phyloP scores from a whole-genome alignment of 2,797 vertebrate genomes.

The Myotis planiceps region DNA sequence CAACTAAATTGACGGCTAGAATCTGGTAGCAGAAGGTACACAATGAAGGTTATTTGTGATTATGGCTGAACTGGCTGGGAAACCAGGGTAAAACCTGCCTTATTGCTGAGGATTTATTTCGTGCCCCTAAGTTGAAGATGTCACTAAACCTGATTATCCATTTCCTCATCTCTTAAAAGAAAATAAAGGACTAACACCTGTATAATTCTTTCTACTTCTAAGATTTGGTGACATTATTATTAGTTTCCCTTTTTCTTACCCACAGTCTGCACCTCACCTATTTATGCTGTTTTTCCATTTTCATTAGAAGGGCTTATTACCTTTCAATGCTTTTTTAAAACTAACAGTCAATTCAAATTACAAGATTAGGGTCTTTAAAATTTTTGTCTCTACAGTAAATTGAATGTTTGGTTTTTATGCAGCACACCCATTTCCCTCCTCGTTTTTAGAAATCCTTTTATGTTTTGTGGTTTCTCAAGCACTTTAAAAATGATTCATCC shows the following conservation, averaged over 20 bases:
- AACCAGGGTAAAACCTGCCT: neutral
- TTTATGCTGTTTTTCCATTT: neutral
- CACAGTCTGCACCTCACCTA: neutral
- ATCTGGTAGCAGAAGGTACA: neutral
- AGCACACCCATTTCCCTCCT: slow-evolving; percentile 18
- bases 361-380: slow-evolving; percentile 52
- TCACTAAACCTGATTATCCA: neutral
- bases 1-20: neutral
- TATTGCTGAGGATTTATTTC: neutral
- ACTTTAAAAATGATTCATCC: slow-evolving; percentile 59
- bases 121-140: neutral
- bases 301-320: slow-evolving; percentile 56
- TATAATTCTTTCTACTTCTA: neutral
- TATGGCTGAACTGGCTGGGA: neutral
- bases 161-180: neutral
- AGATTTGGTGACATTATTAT: slow-evolving; percentile 47
- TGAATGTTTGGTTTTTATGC: slow-evolving; percentile 29
- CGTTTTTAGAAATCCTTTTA: slow-evolving; percentile 55
- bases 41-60: neutral
- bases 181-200: neutral
- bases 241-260: neutral
- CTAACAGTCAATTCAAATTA: slow-evolving; percentile 64
- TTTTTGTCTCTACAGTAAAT: slow-evolving; percentile 32
- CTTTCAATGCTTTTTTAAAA: slow-evolving; percentile 50
- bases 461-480: slow-evolving; percentile 41